Evolutionary conservation across 2,113 vertebrate species (phyloP).

Genomic region (Hyperopisus bebe): DNA sequence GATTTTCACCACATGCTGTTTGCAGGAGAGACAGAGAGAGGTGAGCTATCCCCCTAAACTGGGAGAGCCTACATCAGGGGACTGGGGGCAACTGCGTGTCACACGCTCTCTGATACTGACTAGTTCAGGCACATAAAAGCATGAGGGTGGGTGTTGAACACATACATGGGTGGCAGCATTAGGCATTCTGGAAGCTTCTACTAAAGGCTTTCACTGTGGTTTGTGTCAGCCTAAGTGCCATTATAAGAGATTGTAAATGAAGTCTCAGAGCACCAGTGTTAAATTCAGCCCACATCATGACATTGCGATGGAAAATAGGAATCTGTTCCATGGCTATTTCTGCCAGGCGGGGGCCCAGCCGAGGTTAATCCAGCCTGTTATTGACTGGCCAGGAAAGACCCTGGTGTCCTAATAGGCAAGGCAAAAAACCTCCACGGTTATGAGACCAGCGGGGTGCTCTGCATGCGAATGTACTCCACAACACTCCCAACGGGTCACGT

Average conservation of each 20-base stretch:
- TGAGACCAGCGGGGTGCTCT: not conserved
- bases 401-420: not conserved
- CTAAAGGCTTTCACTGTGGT: not conserved
- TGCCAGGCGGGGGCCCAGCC: not conserved
- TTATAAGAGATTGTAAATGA: not conserved
- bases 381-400: not conserved
- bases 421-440: not conserved
- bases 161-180: not conserved
- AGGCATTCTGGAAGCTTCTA: not conserved
- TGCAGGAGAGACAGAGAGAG: not conserved
- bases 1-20: not conserved
- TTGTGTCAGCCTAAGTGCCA: not conserved
- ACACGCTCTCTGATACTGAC: not conserved
- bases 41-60: not conserved
- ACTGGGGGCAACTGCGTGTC: not conserved
- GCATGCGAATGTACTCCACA: not conserved
- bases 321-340: not conserved
- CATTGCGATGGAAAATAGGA: not conserved
- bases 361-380: not conserved
- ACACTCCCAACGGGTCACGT: not conserved
- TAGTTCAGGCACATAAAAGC: not conserved
- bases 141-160: not conserved
- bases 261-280: not conserved
- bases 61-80: not conserved
- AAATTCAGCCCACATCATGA: not conserved